Evolutionary conservation across 2,797 vertebrate species (phyloP), one percentile per base, ranked within the genome.

Genomic region (Bucorvus abyssinicus): DNA sequence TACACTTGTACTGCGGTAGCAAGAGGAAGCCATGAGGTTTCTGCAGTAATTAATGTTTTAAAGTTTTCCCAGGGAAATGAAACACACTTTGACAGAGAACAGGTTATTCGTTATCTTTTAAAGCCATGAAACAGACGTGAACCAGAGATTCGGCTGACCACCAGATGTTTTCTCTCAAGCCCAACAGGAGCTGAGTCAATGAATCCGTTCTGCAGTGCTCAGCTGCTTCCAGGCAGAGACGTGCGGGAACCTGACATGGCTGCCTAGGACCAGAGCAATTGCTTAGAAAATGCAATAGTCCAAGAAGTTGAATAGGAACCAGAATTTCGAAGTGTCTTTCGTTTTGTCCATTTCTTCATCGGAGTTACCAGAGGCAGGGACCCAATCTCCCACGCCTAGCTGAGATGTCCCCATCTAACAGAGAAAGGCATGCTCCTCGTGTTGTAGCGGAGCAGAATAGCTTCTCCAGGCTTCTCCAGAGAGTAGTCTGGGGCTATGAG

Each of bases 131-230:
- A 63, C n/a, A 95, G 87, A 60, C 34, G 86, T 53, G 69, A 96
- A 97, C 91, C 60, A 91, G 68, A 73, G 74, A 95, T 93, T 73
- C 82, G 32, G n/a, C 22, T 78, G 80, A 86, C 55, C 77, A 56
- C 47, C 74, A 76, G 70, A 80, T 1, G 6, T 89, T 77, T 93
- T 68, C 49, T 94, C 56, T 86, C 29, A 63, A 27, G 67, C 69
- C 65, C 63, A 79, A 2, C 0, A 8, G 42, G 69, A 91, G 57
- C 45, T 89, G 87, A 94, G 64, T 64, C 73, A 61, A 44, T 56
- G 47, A 79, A 68, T 75, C 40, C 67, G 34, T 65, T 90, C 63
- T 74, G 63, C 69, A 74, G 45, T 12, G 40, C 81, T 84, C 91
- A 96, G 75, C 57, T 36, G 56, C 74, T 91, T 80, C 29, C 50